phyloP scores from a whole-genome alignment of 2,113 vertebrate genomes.

The Xiphias gladius region DNA sequence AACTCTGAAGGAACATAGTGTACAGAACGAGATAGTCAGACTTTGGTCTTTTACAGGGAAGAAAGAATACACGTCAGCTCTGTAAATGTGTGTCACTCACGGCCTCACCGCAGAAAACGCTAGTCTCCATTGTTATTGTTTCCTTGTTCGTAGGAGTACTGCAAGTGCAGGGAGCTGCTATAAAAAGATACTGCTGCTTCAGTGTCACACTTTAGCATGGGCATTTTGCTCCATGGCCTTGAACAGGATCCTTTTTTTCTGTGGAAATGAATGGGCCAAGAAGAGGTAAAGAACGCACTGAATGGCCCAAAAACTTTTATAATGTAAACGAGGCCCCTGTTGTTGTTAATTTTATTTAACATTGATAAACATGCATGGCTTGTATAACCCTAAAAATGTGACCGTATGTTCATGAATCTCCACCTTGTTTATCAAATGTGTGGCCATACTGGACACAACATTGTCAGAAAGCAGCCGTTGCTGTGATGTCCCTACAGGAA shows the following conservation, averaged over 20 bases:
- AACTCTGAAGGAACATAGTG: neutral
- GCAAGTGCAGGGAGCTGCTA: neutral
- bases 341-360: neutral
- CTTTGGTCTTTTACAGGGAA: neutral
- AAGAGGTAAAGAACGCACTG: conserved; percentile 5
- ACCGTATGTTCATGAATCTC: neutral
- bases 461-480: too few species aligned
- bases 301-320: neutral
- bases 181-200: conserved; percentile 8
- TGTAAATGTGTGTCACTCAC: neutral
- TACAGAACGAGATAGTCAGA: neutral
- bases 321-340: neutral
- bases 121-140: neutral
- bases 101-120: neutral
- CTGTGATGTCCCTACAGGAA: too few species aligned
- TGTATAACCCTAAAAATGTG: neutral
- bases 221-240: conserved; percentile 37
- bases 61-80: too few species aligned
- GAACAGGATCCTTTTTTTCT: conserved; percentile 46
- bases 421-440: neutral
- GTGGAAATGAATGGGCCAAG: conserved; percentile 19
- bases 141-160: neutral
- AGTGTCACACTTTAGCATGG: conserved; percentile 26
- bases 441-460: neutral
- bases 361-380: neutral